These are phyloP conservation scores for Drosophila macrothrix DNA, from an alignment of 2,888 invertebrate genomes.

Conservation along the genomic window DNA sequence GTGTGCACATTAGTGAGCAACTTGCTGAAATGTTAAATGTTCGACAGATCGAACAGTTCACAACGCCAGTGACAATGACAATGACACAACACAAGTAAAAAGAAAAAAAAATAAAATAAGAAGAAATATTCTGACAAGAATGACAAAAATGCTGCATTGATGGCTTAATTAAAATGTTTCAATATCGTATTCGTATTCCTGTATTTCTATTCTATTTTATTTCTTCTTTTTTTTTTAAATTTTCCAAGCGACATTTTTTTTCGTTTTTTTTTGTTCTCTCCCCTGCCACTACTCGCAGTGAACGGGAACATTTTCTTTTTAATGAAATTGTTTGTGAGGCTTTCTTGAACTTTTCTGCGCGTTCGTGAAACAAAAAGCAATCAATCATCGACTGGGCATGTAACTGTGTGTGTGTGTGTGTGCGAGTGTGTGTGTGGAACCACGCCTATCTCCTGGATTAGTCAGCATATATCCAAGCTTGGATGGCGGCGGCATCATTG, in stretches of 20 bases:
- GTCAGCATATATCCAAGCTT: constrained; percentile 81
- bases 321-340: constrained; percentile 75
- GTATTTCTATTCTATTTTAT: constrained; percentile 12
- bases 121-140: constrained; percentile 8
- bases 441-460: constrained; percentile 85
- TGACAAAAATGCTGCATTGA: constrained; percentile 52
- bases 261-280: neutral
- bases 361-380: constrained; percentile 76
- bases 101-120: constrained; percentile 42
- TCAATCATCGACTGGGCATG: constrained; percentile 79
- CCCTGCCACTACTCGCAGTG: constrained; percentile 1
- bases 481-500: constrained; percentile 81
- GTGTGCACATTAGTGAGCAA: constrained; percentile 72
- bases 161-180: constrained; percentile 82
- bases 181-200: constrained; percentile 6
- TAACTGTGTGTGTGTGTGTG: constrained; percentile 52
- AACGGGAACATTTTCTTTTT: constrained; percentile 50
- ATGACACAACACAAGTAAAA: constrained; percentile 56
- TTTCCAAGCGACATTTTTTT: constrained; percentile 62
- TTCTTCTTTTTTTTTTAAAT: constrained; percentile 21
- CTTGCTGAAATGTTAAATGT: constrained; percentile 13
- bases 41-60: neutral
- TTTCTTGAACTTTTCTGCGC: constrained; percentile 68
- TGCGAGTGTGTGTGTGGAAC: constrained; percentile 70
- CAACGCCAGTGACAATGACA: constrained; percentile 14